Conservation (phyloP, 2,113 vertebrate genomes). For the Halcyon malimbica region DNA sequence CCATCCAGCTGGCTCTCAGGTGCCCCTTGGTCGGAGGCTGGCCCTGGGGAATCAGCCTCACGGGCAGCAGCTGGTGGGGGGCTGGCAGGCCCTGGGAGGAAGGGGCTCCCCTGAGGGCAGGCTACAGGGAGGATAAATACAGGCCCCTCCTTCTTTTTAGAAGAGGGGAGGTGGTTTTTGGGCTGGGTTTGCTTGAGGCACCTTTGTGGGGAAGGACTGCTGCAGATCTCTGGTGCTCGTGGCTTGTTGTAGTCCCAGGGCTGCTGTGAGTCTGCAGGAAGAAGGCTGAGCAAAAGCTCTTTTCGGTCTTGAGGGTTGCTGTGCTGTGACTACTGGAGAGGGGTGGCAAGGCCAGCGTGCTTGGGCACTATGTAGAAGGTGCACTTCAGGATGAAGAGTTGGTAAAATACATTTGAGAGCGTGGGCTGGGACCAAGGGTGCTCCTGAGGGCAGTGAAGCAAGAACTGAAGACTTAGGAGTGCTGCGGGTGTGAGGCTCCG, state of each 20-base stretch:
- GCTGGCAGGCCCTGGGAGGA: not conserved
- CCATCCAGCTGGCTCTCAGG: too few species aligned
- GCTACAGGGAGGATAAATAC: not conserved
- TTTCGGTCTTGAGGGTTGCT: accelerated
- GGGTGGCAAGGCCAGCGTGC: accelerated
- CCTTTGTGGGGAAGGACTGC: accelerated
- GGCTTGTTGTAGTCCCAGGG: accelerated
- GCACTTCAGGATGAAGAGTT: accelerated
- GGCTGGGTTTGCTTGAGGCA: accelerated
- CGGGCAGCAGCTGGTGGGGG: accelerated
- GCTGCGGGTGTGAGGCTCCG: accelerated
- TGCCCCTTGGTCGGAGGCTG: accelerated
- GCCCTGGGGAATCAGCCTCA: not conserved
- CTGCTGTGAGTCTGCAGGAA: not conserved
- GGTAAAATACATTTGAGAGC: accelerated
- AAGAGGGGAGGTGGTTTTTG: accelerated
- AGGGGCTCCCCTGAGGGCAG: not conserved
- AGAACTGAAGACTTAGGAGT: accelerated
- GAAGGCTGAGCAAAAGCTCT: accelerated
- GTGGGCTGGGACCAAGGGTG: accelerated
- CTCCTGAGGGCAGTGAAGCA: not conserved
- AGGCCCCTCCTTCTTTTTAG: accelerated
- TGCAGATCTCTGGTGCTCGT: accelerated
- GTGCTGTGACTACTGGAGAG: accelerated
- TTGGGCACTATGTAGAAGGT: accelerated